Evolutionary conservation across 2,113 vertebrate species (phyloP), one percentile per base, ranked within the genome.

Genomic region (Phyllostomus discolor): DNA sequence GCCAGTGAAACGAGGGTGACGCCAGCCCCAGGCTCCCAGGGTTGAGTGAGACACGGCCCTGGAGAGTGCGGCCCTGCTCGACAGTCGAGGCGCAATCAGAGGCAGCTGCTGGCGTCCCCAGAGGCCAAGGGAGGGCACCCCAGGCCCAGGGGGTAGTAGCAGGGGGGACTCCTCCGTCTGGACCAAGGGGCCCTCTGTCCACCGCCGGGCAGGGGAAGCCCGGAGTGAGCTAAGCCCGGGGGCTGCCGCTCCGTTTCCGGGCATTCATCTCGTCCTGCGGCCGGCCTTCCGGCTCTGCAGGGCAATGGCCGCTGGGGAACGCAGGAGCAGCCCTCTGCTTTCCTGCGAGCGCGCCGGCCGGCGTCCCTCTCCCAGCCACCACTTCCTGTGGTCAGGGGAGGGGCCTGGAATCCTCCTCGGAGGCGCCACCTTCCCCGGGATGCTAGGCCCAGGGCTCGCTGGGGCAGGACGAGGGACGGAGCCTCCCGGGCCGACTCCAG

Each of bases 351-450:
- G 59, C 84, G 82, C 89, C 90, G 17, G 5, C 88, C 22, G 20
- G 66, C 2, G 9, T 96, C 91, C 92, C 76, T 95, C 93, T 97
- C 94, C 96, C 94, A 94, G 96, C 91, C 93, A 94, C 91, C 86
- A 93, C 95, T 97, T 98, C 97, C 96, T 95, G 95, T 96, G 82
- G 86, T 91, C 93, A 76, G 76, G 95, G 91, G 91, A 96, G 95
- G 73, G 79, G 85, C 46, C 62, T 86, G 62, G 93, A 95, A 64
- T 92, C 93, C 62, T 90, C 80, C 82, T 94, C 35, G 4, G 38
- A 83, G 70, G 86, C 43, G 1, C 93, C 16, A 91, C 85, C 93
- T 92, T 91, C 88, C 78, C 97, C 80, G 82, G 79, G 66, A 88
- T 92, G 81, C 16, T 38, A 43, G 81, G 31, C 31, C 57, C 84